Conservation (phyloP, 2,888 invertebrate genomes). For the Pteria penguin region DNA sequence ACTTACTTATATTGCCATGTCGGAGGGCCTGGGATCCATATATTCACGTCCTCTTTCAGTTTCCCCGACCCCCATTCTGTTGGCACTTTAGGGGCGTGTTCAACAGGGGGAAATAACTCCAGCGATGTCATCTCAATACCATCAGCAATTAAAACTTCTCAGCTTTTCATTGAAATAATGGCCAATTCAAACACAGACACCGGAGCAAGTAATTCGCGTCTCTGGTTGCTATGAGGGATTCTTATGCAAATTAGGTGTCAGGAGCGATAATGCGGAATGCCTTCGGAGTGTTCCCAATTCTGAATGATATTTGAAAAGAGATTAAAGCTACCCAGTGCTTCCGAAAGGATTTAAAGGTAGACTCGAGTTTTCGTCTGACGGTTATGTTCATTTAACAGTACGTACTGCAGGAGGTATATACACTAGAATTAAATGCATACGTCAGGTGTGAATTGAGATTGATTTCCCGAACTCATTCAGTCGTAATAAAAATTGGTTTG, state of each 20-base stretch:
- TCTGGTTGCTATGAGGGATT: slow-evolving; percentile 56
- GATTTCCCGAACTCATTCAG: no score
- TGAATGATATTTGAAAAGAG: background rate
- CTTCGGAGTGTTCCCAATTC: background rate
- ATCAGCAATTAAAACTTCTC: slow-evolving; percentile 11
- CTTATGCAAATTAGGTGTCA: slow-evolving; percentile 40
- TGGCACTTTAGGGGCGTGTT: slow-evolving; percentile 53
- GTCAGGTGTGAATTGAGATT: no score
- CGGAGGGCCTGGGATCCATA: slow-evolving; percentile 63
- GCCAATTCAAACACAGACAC: slow-evolving; percentile 6
- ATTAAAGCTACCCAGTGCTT: no score
- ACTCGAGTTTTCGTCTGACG: no score
- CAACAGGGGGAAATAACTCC: slow-evolving; percentile 58
- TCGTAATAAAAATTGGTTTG: no score
- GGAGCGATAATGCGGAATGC: background rate
- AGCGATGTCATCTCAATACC: slow-evolving; percentile 63
- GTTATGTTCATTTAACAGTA: no score
- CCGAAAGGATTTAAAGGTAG: no score
- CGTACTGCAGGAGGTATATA: no score
- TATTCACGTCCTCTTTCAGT: slow-evolving; percentile 60
- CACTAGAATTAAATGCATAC: no score
- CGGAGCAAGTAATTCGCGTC: slow-evolving; percentile 47
- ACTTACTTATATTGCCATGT: slow-evolving; percentile 68
- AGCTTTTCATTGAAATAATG: slow-evolving; percentile 18
- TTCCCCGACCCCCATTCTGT: slow-evolving; percentile 69